Evolutionary conservation across 2,888 invertebrate genomes (phyloP), one percentile per base, ranked within the genome.

Genomic region (Macaria liturata): DNA sequence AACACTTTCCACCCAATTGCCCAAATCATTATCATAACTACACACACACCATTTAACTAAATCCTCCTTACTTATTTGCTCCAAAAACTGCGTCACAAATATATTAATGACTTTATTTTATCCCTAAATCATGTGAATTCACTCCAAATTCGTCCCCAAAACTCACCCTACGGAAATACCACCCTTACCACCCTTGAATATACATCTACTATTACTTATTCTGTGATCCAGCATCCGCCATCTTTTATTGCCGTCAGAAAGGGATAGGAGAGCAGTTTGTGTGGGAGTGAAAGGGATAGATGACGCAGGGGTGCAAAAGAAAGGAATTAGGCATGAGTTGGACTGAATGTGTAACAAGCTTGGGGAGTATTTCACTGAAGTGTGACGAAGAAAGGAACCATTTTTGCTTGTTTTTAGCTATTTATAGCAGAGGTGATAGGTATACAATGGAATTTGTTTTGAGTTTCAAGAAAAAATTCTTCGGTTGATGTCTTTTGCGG

Each of bases 211-310:
- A 37, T 7, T 37, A 7, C 7, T 37, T 37, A 37, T 37, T 37
- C 34, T 37, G 34, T 37, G 34, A 37, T 75, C 70, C 88, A 87
- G 86, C 88, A 87, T 88, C 90, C 89, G 86, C 90, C 88, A 89
- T 90, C 67, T 84, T 77, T 82, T 80, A 81, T 70, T 71, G 71
- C 67, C 45, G 66, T 49, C 59, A 39, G 75, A 82, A 50, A 8
- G 70, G 65, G 76, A 81, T 32, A 54, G 52, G 43, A 9, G 53
- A 64, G 37, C 20, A 43, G 9, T 32, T 39, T 9, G 4, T 9
- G 3, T 42, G 8, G 44, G 59, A 5, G 66, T 54, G 65, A 54
- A 68, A 66, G 57, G 67, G 69, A 66, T 71, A 74, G 49, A 62
- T 61, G 61, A 59, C 68, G 61, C 59, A 69, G 74, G 85, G 84